Percentiles rank a stretch among this genome's conserved stretches.
Conservation (phyloP, 2,888 invertebrate species). For the Zhengitettix transpicula region DNA sequence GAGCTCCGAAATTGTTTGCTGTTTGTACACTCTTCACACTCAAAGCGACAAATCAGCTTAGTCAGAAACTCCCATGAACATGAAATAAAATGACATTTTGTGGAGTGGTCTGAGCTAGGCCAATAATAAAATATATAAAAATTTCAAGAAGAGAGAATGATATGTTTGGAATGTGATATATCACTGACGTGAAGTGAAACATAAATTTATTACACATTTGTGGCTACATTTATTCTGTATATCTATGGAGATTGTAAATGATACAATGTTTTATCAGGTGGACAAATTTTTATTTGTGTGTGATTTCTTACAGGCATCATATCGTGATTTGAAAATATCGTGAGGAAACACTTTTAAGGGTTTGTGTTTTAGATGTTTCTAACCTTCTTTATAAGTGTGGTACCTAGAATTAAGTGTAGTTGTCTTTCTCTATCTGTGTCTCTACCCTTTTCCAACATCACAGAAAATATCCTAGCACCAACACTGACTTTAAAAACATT, state of each 20-base stretch:
- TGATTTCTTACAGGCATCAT: constrained; percentile 1
- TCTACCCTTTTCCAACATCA: neutral
- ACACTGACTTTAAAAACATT: neutral
- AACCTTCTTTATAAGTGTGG: neutral
- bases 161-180: too few species aligned
- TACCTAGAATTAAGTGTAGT: constrained; percentile 1
- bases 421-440: constrained; percentile 4
- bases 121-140: too few species aligned
- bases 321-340: constrained; percentile 1
- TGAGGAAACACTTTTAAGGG: neutral
- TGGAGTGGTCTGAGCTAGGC: too few species aligned
- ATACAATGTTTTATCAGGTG: neutral
- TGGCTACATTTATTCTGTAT: too few species aligned
- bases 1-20: too few species aligned
- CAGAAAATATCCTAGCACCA: neutral
- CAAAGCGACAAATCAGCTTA: too few species aligned
- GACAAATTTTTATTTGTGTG: neutral
- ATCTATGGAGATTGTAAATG: neutral
- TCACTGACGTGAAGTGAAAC: too few species aligned
- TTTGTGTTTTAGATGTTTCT: constrained; percentile 5
- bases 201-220: too few species aligned
- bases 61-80: too few species aligned
- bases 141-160: too few species aligned
- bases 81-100: too few species aligned
- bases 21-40: too few species aligned